Evolutionary conservation across 1,140 invertebrate species (phyloP), one percentile per base, ranked within the genome.

Genomic region (Mizuhopecten yessoensis): DNA sequence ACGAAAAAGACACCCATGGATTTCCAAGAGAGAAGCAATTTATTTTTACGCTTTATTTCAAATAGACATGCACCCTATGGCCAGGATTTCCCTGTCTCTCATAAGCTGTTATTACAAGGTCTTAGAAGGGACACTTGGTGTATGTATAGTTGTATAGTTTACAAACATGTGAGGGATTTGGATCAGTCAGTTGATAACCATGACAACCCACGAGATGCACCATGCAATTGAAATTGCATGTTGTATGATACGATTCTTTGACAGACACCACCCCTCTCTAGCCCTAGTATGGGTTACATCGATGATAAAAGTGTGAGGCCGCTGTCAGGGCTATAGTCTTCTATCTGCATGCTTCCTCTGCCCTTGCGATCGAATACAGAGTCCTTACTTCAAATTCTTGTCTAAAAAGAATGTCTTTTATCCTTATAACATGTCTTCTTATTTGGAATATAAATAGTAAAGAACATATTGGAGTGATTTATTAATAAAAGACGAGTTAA

Each of bases 41-140:
- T 75, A 75, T 75, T 75, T 45, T 75, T 75, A 75, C 57, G 57
- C 57, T 75, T 75, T 75, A 75, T 75, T 75, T 75, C 57, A 75
- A 75, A 75, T 75, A 75, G 57, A 75, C 57, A 75, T 75, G 57
- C 57, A 75, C 57, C 57, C 57, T 75, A 75, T 75, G 57, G 57
- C 57, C 57, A 75, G n/a, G 57, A 75, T 29, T 29, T 75, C 57
- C 23, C 57, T 75, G 57, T 75, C 57, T 75, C 57, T 75, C 57
- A 11, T 75, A 75, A 75, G 57, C 57, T 75, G 57, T 75, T 75
- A 75, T 75, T 75, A 75, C 57, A 75, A 75, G 57, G 57, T 75
- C 57, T 75, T 75, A 75, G 20, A 17, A 29, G n/a, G 11, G 9
- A 75, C 57, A 75, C 57, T 29, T 23, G 57, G n/a, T 75, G 57